These are phyloP conservation scores for Drosophila sulfurigaster DNA, from an alignment of 1,140 invertebrate species.

Conservation along the genomic window DNA sequence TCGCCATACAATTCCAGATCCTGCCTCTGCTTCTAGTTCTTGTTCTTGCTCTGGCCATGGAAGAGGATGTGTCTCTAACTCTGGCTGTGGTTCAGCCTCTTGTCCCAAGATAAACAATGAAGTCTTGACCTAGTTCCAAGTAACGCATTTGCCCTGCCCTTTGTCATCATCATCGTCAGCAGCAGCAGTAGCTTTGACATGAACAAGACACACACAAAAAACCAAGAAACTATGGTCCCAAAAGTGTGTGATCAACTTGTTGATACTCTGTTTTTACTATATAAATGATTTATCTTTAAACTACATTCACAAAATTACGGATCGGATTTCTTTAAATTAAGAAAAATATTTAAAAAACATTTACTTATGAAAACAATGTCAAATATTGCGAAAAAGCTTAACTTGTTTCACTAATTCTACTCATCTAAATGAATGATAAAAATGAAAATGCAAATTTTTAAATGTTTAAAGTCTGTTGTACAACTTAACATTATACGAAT, in stretches of 20 bases:
- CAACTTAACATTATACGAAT: too few species aligned
- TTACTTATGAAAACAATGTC: too few species aligned
- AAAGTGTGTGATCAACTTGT: neutral
- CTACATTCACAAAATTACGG: too few species aligned
- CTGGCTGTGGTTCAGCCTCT: neutral
- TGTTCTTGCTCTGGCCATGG: too few species aligned
- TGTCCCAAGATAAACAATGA: conserved; percentile 70
- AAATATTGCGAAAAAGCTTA: too few species aligned
- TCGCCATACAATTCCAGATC: conserved; percentile 5
- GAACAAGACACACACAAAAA: conserved; percentile 26
- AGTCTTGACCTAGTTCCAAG: conserved; percentile 73
- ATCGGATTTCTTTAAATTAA: too few species aligned
- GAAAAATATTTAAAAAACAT: too few species aligned
- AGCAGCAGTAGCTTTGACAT: conserved; percentile 43
- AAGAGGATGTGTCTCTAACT: neutral
- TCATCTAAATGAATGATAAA: too few species aligned
- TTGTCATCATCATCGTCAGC: conserved; percentile 71
- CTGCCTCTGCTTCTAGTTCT: neutral
- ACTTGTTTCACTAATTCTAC: too few species aligned
- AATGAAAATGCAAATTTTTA: too few species aligned
- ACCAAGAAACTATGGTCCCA: neutral
- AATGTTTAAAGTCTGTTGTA: too few species aligned
- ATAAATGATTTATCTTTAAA: neutral
- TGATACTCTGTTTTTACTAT: conserved; percentile 5
- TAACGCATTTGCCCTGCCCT: conserved; percentile 61